Percentiles rank a stretch among this genome's conserved stretches.
These are phyloP conservation scores for Pseudachorutes palmiensis DNA, from an alignment of 1,140 invertebrate genomes.

Conservation along the genomic window DNA sequence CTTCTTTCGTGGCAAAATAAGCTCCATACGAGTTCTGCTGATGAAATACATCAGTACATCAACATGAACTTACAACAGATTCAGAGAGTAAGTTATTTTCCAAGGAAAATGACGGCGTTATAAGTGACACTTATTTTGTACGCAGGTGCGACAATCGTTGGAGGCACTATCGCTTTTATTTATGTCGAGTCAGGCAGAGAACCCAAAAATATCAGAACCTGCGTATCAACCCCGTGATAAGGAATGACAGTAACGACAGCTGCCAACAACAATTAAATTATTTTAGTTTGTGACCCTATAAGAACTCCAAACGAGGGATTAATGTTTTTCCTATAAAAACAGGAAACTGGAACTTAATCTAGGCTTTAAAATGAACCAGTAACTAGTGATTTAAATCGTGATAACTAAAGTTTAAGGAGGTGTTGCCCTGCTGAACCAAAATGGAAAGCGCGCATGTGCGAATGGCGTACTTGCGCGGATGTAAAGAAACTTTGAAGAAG, in stretches of 20 bases:
- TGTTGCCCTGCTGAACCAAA: neutral
- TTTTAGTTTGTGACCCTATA: neutral
- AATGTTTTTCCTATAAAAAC: neutral
- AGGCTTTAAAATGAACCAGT: constrained; percentile 3
- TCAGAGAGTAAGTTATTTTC: constrained; percentile 48
- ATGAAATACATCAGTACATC: constrained; percentile 53
- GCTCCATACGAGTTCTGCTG: constrained; percentile 53
- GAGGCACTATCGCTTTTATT: constrained; percentile 53
- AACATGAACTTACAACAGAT: constrained; percentile 54
- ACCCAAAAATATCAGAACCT: constrained; percentile 12
- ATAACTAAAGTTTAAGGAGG: neutral
- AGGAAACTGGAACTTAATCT: neutral
- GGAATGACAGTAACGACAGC: neutral
- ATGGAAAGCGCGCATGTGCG: neutral
- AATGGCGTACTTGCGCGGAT: neutral
- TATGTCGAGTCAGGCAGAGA: constrained; percentile 29
- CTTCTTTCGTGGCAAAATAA: constrained; percentile 51
- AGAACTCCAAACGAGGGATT: neutral
- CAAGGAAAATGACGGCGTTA: constrained; percentile 12
- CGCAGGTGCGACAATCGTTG: constrained; percentile 54
- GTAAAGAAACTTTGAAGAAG: no score
- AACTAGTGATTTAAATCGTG: constrained; percentile 4
- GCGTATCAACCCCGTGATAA: neutral
- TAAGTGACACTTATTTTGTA: constrained; percentile 32
- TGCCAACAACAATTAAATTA: neutral